Evolutionary conservation across 2,113 vertebrate species (phyloP), one percentile per base, ranked within the genome.

Genomic region (Eublepharis macularius): DNA sequence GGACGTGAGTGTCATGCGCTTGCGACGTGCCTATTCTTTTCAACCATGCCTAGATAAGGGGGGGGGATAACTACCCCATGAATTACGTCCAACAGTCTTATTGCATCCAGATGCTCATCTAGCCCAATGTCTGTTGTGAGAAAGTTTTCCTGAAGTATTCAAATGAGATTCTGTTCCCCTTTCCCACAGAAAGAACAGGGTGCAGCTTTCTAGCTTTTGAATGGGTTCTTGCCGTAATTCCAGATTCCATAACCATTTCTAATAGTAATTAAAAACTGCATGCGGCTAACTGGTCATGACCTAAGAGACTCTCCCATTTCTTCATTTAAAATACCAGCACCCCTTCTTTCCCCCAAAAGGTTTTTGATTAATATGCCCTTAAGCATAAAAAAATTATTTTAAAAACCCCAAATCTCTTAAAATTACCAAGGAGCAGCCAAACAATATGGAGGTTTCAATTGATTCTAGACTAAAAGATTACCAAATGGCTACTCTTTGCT

Each of bases 201-300:
- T n/a, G n/a, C n/a, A 96, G 95, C 92, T 94, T 2, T 91, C 96
- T 95, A 94, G 96, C 21, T 63, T 97, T 97, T 96, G 93, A 97
- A 98, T 94, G 90, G 89, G 96, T 97, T 97, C 92, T 60, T 94
- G 94, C 92, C 88, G 95, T 96, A 94, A 96, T 97, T 97, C 60
- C 96, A 96, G 96, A 96, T 97, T 97, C 94, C 60, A 97, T 97
- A 98, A 98, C 96, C 94, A 26, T 97, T 63, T 98, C 97, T 97
- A 97, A 97, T 97, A 98, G 98, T 98, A 98, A 98, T 98, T 97
- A 97, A 98, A 97, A 97, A 98, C 98, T 93, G 97, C 94, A 95
- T 96, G 96, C 97, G 98, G 97, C 96, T 96, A 95, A 97, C 54
- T 21, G 57, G 21, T 6, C 19, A 6, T 63, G 60, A 63, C 60